Evolutionary conservation across 1,140 invertebrate species (phyloP), one percentile per base, ranked within the genome.

Genomic region (Colletes gigas): DNA sequence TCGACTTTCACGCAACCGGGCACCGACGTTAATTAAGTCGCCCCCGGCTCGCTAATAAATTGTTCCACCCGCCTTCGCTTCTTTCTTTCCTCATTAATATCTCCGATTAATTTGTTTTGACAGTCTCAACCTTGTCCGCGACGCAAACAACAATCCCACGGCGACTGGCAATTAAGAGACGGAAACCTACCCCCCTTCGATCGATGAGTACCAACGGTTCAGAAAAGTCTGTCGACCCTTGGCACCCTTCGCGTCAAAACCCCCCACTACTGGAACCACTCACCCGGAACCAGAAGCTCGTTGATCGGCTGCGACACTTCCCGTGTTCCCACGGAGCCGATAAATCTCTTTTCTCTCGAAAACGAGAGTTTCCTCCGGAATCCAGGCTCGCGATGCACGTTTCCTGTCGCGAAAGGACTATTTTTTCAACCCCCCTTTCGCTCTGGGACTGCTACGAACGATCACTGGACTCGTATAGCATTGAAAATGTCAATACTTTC

Each of bases 281-380:
- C 63, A 17, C 19, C 62, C 52, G 62, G 55, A 73, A 69, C 66
- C 67, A 78, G 83, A 81, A 76, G 44, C 77, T 74, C 83, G 77
- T 76, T 76, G 67, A 78, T 78, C 75, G 84, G 67, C 63, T 77
- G 70, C 74, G 81, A 86, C 81, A 83, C 85, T 86, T 83, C 78
- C 74, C 81, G 79, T 83, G 81, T 83, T 87, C 84, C 80, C 84
- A 57, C 81, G 68, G 67, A 85, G 59, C 70, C 84, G 83, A 85
- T 85, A 85, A 84, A 85, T 85, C 84, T 85, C 73, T 82, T 85
- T 66, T 78, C 39, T 63, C 54, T 62, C 19, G 83, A 84, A 78
- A 84, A 85, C 78, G 84, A 84, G 84, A 85, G 83, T 84, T 78
- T 84, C 55, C 47, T 52, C 17, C 41, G 66, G 68, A 81, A 77